These are phyloP conservation scores for Limnephilus marmoratus DNA, from an alignment of 2,888 invertebrate genomes.

Conservation along the genomic window DNA sequence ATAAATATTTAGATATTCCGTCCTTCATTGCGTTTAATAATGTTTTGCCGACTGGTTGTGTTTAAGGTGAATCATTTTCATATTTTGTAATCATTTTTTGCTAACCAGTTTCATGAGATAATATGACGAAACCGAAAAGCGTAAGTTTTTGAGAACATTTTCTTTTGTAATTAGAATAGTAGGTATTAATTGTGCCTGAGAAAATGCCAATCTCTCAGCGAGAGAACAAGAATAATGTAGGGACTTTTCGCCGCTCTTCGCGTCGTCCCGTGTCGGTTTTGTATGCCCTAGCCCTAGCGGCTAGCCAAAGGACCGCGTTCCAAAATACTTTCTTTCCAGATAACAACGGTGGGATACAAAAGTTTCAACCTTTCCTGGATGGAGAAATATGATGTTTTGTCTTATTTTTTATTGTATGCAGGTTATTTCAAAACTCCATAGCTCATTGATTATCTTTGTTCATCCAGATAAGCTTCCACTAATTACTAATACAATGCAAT, in stretches of 20 bases:
- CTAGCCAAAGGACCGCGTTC: neutral
- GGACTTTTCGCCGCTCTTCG: neutral
- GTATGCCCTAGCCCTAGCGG: neutral
- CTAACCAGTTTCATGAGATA: neutral
- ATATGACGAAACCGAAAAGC: neutral
- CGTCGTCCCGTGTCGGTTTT: neutral
- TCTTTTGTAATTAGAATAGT: neutral
- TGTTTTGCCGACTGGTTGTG: neutral
- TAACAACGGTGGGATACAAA: neutral
- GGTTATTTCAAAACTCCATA: neutral
- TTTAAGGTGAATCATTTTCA: neutral
- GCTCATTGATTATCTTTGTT: neutral
- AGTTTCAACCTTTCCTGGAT: neutral
- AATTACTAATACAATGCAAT: neutral
- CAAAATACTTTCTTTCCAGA: neutral
- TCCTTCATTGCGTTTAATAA: neutral
- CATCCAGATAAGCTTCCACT: neutral
- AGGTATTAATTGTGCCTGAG: neutral
- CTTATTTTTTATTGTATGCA: neutral
- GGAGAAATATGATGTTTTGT: neutral
- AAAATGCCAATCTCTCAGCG: no score
- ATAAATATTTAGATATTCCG: neutral
- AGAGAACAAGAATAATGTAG: neutral
- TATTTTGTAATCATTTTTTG: neutral
- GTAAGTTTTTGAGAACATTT: neutral